These are phyloP conservation scores for Dunckerocampus dactyliophorus DNA, from an alignment of 2,113 vertebrate species.

Conservation along the genomic window DNA sequence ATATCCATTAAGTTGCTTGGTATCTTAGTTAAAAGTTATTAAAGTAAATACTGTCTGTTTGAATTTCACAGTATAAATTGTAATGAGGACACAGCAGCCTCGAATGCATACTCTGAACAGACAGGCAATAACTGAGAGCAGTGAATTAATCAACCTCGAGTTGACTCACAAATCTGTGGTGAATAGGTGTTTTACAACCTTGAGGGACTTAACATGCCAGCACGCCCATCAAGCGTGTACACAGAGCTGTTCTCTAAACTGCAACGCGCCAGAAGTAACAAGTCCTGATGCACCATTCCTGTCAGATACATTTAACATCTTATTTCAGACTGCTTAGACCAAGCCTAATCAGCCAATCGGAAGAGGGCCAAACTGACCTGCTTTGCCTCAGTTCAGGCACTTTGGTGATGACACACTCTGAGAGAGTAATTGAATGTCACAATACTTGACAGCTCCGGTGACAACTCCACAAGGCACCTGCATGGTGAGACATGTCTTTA, in stretches of 20 bases:
- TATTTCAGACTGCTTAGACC: constrained; percentile 40
- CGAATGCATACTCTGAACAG: neutral
- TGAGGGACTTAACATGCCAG: neutral
- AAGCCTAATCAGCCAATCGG: constrained; percentile 47
- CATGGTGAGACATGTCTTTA: constrained; percentile 28
- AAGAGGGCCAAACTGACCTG: constrained; percentile 35
- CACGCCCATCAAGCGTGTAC: constrained; percentile 1
- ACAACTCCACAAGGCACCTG: constrained; percentile 49
- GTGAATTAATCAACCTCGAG: neutral
- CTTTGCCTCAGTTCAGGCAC: constrained; percentile 22
- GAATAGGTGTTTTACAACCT: constrained; percentile 2
- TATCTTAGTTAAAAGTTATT: neutral
- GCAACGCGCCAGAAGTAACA: constrained; percentile 19
- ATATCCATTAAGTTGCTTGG: too few species aligned
- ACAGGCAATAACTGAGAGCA: neutral
- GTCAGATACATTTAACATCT: constrained; percentile 43
- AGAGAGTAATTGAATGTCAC: constrained; percentile 65
- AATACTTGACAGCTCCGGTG: constrained; percentile 48
- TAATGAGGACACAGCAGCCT: neutral
- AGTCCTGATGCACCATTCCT: constrained; percentile 22
- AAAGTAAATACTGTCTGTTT: neutral
- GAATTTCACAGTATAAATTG: neutral
- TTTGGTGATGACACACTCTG: constrained; percentile 38
- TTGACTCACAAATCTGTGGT: constrained; percentile 3
- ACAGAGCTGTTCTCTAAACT: constrained; percentile 7